Percentiles rank a stretch among this genome's conserved stretches.
These are phyloP conservation scores for Xestobium rufovillosum DNA, from an alignment of 2,888 invertebrate species.

Conservation along the genomic window DNA sequence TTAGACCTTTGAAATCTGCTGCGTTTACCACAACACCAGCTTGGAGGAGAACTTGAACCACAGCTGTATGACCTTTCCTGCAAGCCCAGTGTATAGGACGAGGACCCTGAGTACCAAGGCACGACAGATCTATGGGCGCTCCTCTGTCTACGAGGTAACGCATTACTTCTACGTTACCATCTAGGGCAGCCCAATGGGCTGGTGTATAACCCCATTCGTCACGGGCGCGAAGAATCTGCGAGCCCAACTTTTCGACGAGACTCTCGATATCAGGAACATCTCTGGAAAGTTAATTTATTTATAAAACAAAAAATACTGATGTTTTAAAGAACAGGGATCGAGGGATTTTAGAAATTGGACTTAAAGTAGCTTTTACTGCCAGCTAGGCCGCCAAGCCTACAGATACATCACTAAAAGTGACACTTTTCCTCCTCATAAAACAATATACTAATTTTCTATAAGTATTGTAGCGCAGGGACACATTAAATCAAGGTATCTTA, in stretches of 20 bases:
- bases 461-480: too few relatives aligned
- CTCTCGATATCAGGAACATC: constrained; percentile 79
- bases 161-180: constrained; percentile 86
- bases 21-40: constrained; percentile 85
- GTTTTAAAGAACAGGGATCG: too few relatives aligned
- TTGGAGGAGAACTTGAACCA: constrained; percentile 66
- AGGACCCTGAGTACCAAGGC: constrained; percentile 82
- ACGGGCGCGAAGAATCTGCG: constrained; percentile 67
- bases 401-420: too few relatives aligned
- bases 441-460: too few relatives aligned
- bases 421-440: too few relatives aligned
- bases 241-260: constrained; percentile 72
- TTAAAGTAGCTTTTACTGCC: too few relatives aligned
- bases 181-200: constrained; percentile 86
- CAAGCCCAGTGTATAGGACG: constrained; percentile 93
- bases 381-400: too few relatives aligned
- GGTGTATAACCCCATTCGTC: constrained; percentile 92
- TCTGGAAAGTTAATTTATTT: constrained; percentile 43
- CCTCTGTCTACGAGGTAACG: constrained; percentile 76
- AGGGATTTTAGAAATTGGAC: too few relatives aligned
- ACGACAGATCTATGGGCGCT: constrained; percentile 78
- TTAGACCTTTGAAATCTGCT: constrained; percentile 79
- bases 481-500: too few relatives aligned
- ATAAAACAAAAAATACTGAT: constrained; percentile 3
- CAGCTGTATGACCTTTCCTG: constrained; percentile 81